Evolutionary conservation across 2,888 invertebrate genomes (phyloP).

Genomic region (Agrotis ipsilon): DNA sequence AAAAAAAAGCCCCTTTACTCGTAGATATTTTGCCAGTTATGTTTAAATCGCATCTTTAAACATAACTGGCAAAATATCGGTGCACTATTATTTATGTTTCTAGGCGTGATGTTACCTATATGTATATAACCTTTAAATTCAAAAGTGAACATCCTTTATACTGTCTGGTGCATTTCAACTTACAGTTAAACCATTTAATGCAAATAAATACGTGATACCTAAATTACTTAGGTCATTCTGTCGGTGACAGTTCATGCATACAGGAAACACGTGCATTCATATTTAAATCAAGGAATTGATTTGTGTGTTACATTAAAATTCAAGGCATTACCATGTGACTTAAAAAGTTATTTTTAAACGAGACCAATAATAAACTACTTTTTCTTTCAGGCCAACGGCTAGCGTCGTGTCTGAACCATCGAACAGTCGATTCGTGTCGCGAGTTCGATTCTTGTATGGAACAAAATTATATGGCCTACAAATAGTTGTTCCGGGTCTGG

Average conservation of each 20-base stretch:
- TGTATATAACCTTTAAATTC: not conserved
- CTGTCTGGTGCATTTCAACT: not conserved
- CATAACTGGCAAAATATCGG: too few species aligned
- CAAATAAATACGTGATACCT: slow-evolving; percentile 20
- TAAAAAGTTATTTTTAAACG: not conserved
- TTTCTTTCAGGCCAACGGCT: too few species aligned
- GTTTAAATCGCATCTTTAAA: too few species aligned
- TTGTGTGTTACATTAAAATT: slow-evolving; percentile 23
- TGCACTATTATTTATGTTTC: too few species aligned
- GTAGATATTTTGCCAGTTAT: too few species aligned
- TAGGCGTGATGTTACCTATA: too few species aligned
- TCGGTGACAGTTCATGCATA: slow-evolving; percentile 6
- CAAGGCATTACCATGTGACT: not conserved
- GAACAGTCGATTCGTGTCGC: too few species aligned
- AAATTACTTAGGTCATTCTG: slow-evolving; percentile 10
- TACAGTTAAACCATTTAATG: slow-evolving; percentile 1
- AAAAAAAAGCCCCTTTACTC: too few species aligned
- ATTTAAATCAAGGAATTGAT: slow-evolving; percentile 27
- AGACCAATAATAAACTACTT: not conserved
- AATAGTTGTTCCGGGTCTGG: too few species aligned
- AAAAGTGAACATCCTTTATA: not conserved
- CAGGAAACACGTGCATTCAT: slow-evolving; percentile 16
- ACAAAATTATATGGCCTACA: too few species aligned
- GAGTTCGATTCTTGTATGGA: too few species aligned
- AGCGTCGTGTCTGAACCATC: too few species aligned